phyloP scores from a whole-genome alignment of 2,113 vertebrate species.

The Chamaea fasciata region DNA sequence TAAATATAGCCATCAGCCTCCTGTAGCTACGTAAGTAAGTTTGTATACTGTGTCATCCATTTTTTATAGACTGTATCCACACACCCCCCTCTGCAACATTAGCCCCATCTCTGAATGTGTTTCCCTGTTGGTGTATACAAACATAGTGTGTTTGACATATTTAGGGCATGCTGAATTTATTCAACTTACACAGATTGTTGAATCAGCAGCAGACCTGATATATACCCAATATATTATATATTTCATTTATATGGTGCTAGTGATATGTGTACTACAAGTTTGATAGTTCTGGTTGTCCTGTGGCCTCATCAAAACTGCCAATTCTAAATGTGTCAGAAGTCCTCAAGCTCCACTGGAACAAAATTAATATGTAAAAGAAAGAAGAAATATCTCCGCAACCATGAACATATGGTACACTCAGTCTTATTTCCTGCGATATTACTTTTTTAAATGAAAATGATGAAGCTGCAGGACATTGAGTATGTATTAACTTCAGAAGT shows the following conservation, averaged over 20 bases:
- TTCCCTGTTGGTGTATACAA: background rate
- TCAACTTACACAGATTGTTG: background rate
- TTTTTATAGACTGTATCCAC: background rate
- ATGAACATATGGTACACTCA: background rate
- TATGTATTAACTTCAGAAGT: background rate
- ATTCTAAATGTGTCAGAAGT: background rate
- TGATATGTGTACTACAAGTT: background rate
- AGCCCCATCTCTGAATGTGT: background rate
- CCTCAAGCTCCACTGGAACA: background rate
- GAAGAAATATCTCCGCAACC: background rate
- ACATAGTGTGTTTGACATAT: slow-evolving; percentile 2
- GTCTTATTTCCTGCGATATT: background rate
- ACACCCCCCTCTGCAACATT: background rate
- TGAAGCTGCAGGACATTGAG: background rate
- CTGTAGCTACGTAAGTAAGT: background rate
- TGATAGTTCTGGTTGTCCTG: background rate
- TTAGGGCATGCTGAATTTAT: background rate
- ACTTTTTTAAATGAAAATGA: background rate
- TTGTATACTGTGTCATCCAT: background rate
- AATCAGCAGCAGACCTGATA: background rate
- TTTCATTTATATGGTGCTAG: background rate
- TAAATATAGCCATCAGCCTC: background rate
- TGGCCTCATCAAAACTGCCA: background rate
- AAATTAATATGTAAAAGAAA: background rate
- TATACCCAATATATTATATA: background rate